Evolutionary conservation across 2,113 vertebrate species (phyloP), one percentile per base, ranked within the genome.

Genomic region (Laterallus jamaicensis): DNA sequence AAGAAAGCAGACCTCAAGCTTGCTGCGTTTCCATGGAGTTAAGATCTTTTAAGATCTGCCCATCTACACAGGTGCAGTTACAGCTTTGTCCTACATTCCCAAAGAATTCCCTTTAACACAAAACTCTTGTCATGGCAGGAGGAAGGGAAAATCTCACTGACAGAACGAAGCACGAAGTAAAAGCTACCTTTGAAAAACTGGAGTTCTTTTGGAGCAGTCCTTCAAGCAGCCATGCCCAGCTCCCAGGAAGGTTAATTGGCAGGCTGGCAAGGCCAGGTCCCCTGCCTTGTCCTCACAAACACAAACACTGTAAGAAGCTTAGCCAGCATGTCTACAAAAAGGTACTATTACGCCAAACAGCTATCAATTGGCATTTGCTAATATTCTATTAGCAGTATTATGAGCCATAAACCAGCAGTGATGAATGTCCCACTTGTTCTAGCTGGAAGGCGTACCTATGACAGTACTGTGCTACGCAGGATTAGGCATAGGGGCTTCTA

Each of bases 61-160:
- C 55, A 2, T 3, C 10, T 47, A 19, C 26, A 86, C 31, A 86
- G 24, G 5, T 11, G 4, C 0, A 0, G 24, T 58, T 60, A 80
- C 16, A 81, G 40, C 18, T 62, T 62, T 55, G 49, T 21, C 15
- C 24, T 28, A 8, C 18, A n/a, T 50, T 82, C 3, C 5, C 37
- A 49, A 83, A 79, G 3, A 77, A 59, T 35, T 77, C 37, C 39
- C 73, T 83, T 88, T 62, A 77, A 73, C 19, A 54, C 0, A 0
- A 44, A 91, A 42, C 7, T 55, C 13, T 47, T 74, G 39, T 6
- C 29, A 40, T 20, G 19, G 37, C 24, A 94, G 14, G 22, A 10
- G 19, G 49, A 70, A 76, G 10, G 26, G 14, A 54, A 52, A 82
- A 56, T 26, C 47, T 63, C 47, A 67, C 16, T 26, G 60, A 68